Base-by-base conservation (phyloP, 2,113 vertebrate species). In the Ceyx margarethae region DNA sequence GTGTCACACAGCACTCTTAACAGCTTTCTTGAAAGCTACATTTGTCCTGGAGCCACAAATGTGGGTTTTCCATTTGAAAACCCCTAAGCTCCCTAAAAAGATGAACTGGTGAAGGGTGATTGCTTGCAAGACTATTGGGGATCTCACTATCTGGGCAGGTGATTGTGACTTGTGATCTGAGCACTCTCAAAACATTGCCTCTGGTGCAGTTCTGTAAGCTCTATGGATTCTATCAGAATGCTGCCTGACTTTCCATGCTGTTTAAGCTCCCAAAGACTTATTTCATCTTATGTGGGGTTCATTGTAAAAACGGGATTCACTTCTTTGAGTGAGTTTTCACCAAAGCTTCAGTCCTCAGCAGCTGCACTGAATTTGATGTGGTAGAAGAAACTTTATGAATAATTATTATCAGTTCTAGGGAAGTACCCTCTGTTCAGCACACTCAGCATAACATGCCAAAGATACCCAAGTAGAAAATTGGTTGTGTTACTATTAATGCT, bases 401-500 rank as follows among this genome's bases (percentile, higher is more conserved):
- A 95, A 56, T 66, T 67, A 89, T 12, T 43, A 86, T 14, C 26
- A 85, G 22, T 11, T 89, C 31, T 73, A 68, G 69, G 13, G 73
- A 93, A 57, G 67, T 67, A 26, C 19, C 65, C 58, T 60, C 17
- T 69, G 66, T 85, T 95, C 48, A 78, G 10, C 74, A 45, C 56
- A 7, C 75, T 91, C 66, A 85, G 11, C 26, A 28, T 50, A 80
- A 21, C 51, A 74, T 4, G 2, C 60, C 64, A 94, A 95, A 56
- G 92, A 73, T 76, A 72, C 9, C 40, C 22, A 22, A 90, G 57
- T 28, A 86, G 87, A 95, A 96, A 96, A 97, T 93, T 91, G 7
- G 11, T 42, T 95, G 25, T 40, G 15, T 91, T 95, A 46, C 46
- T 73, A 68, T 61, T 78, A 90, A 80, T 43, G 65, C 31, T 85